These are phyloP conservation scores for Ypsolopha sequella DNA, from an alignment of 2,888 invertebrate species.

Conservation along the genomic window DNA sequence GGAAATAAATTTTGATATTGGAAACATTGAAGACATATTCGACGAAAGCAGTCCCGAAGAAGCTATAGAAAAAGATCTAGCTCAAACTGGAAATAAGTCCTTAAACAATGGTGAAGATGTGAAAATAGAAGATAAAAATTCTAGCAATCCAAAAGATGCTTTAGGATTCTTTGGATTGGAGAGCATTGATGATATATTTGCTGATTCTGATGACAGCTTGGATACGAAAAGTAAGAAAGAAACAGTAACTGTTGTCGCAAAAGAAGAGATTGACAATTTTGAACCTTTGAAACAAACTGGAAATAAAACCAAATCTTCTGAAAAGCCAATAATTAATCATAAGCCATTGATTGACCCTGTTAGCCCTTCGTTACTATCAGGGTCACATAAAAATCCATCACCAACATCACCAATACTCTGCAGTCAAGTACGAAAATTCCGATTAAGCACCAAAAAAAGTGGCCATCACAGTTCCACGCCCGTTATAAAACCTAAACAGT, in stretches of 20 bases:
- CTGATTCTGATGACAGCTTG: conserved; percentile 34
- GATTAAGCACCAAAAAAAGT: conserved; percentile 29
- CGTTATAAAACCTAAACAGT: conserved; percentile 13
- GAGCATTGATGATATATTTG: conserved; percentile 61
- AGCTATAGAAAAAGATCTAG: conserved; percentile 12
- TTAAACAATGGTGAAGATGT: no score
- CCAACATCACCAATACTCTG: conserved; percentile 46
- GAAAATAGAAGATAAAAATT: conserved; percentile 11
- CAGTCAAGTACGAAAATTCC: conserved; percentile 36
- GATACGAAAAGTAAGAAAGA: conserved; percentile 14
- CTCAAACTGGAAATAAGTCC: no score
- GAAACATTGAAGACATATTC: conserved; percentile 49
- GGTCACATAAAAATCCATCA: conserved; percentile 17
- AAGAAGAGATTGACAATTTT: conserved; percentile 1
- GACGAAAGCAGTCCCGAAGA: conserved; percentile 37
- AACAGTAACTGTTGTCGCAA: neutral
- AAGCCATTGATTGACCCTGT: conserved; percentile 11
- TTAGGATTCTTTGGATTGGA: conserved; percentile 53
- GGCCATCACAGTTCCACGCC: conserved; percentile 25
- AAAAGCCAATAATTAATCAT: neutral
- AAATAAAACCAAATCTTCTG: conserved; percentile 7
- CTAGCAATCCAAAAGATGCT: conserved; percentile 23
- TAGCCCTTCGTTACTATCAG: conserved; percentile 54
- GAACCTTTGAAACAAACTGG: conserved; percentile 8
- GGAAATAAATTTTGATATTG: conserved; percentile 49